These are phyloP conservation scores for Trigoniulus corallinus DNA, from an alignment of 1,140 invertebrate genomes.

Conservation along the genomic window DNA sequence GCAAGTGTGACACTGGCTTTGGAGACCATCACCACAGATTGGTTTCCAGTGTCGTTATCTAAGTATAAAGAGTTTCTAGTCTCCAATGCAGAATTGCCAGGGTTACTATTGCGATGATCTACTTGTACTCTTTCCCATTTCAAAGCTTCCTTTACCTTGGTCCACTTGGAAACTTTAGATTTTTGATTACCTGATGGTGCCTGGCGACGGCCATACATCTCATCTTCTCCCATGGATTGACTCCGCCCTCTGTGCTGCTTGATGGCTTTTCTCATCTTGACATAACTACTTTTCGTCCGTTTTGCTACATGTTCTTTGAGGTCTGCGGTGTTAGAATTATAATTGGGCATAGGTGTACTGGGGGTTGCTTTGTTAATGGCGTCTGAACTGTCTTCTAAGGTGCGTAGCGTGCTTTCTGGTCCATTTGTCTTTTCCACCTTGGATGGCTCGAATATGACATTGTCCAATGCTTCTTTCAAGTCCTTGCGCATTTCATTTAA, in stretches of 20 bases:
- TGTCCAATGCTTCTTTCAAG: conserved; percentile 10
- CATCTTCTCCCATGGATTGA: conserved; percentile 30
- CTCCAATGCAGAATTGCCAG: too few relatives aligned
- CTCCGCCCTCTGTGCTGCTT: conserved; percentile 22
- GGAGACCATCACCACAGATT: background rate
- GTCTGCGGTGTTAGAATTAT: too few relatives aligned
- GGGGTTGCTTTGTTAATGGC: too few relatives aligned
- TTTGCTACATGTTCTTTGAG: too few relatives aligned
- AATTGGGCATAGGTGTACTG: too few relatives aligned
- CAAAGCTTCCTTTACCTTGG: conserved; percentile 34
- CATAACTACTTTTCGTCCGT: background rate
- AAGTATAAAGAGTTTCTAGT: too few relatives aligned
- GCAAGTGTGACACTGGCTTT: background rate
- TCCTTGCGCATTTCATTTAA: conserved; percentile 35
- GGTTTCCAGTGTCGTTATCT: background rate
- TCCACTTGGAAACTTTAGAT: conserved; percentile 57
- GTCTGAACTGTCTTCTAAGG: too few relatives aligned
- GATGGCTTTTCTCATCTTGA: conserved; percentile 1
- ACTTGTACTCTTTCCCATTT: conserved; percentile 20
- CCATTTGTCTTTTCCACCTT: conserved; percentile 10
- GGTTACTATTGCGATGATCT: conserved; percentile 20
- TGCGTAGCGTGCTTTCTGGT: conserved; percentile 6
- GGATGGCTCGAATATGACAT: background rate
- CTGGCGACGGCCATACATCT: conserved; percentile 13
- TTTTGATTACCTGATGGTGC: conserved; percentile 25